These are phyloP conservation scores for Pyralis farinalis DNA, from an alignment of 2,888 invertebrate species.

Conservation along the genomic window DNA sequence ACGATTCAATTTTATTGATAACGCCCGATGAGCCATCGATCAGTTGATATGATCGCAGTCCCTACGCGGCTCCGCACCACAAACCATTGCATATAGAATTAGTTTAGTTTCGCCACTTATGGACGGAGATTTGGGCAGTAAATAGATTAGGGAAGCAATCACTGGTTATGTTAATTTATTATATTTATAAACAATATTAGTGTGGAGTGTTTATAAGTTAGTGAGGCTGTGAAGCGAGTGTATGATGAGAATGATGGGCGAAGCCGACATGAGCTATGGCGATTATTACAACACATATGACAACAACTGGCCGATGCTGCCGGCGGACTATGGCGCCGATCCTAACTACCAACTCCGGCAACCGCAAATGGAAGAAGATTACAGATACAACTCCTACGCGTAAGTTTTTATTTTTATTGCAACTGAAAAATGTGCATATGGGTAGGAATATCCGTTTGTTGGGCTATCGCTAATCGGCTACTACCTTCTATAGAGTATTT, in stretches of 20 bases:
- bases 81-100: slow-evolving; percentile 32
- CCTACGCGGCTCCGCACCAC: slow-evolving; percentile 30
- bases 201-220: slow-evolving; percentile 12
- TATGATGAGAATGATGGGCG: slow-evolving; percentile 81
- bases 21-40: slow-evolving; percentile 69
- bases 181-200: slow-evolving; percentile 10
- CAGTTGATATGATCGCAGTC: slow-evolving; percentile 64
- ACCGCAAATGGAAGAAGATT: slow-evolving; percentile 83
- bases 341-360: slow-evolving; percentile 60
- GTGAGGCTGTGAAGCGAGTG: slow-evolving; percentile 26
- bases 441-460: too few relatives aligned
- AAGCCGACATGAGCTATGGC: slow-evolving; percentile 73
- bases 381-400: slow-evolving; percentile 82
- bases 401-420: slow-evolving; percentile 53
- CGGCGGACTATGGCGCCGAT: slow-evolving; percentile 84
- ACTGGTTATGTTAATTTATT: slow-evolving; percentile 13
- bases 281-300: slow-evolving; percentile 81
- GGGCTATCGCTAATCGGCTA: too few relatives aligned
- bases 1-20: slow-evolving; percentile 77
- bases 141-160: slow-evolving; percentile 23
- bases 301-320: slow-evolving; percentile 85
- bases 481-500: too few relatives aligned
- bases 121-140: slow-evolving; percentile 37
- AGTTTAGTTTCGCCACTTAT: slow-evolving; percentile 30
- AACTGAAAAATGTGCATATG: too few relatives aligned